These are phyloP conservation scores for Mustela lutreola DNA, from an alignment of 2,113 vertebrate species.

Conservation along the genomic window DNA sequence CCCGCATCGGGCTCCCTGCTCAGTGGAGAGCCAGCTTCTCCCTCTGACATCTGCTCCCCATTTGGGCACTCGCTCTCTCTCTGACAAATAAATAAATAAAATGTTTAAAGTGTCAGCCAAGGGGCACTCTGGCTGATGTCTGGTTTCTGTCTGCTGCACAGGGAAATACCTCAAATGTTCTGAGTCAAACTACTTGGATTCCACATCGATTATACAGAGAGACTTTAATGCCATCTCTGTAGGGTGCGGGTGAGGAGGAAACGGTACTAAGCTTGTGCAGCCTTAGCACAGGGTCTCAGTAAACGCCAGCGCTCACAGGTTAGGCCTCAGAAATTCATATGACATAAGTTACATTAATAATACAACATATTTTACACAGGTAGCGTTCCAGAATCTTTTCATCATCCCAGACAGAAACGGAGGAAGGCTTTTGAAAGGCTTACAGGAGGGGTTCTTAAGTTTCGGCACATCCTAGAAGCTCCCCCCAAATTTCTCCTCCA, in stretches of 20 bases:
- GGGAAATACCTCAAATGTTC: neutral
- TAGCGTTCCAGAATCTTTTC: neutral
- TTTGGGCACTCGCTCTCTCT: too few species aligned
- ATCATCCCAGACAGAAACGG: neutral
- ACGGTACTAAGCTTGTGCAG: rapidly evolving
- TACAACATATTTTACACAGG: neutral
- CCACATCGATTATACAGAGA: neutral
- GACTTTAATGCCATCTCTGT: neutral
- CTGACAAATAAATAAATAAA: too few species aligned
- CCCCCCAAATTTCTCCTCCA: neutral
- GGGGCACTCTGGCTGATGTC: neutral
- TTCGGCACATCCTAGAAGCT: neutral
- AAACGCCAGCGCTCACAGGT: rapidly evolving
- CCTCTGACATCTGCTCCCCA: too few species aligned
- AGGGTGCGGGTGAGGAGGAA: neutral
- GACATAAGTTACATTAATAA: neutral
- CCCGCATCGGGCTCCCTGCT: too few species aligned
- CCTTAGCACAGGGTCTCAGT: rapidly evolving
- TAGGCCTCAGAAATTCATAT: neutral
- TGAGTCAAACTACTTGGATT: neutral
- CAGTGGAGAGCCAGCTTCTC: too few species aligned
- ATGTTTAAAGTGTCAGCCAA: neutral
- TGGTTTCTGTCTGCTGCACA: neutral
- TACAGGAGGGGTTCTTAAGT: too few species aligned
- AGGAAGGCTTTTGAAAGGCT: neutral